These are phyloP conservation scores for Octomys mimax DNA, from an alignment of 2,797 vertebrate species.

Conservation along the genomic window DNA sequence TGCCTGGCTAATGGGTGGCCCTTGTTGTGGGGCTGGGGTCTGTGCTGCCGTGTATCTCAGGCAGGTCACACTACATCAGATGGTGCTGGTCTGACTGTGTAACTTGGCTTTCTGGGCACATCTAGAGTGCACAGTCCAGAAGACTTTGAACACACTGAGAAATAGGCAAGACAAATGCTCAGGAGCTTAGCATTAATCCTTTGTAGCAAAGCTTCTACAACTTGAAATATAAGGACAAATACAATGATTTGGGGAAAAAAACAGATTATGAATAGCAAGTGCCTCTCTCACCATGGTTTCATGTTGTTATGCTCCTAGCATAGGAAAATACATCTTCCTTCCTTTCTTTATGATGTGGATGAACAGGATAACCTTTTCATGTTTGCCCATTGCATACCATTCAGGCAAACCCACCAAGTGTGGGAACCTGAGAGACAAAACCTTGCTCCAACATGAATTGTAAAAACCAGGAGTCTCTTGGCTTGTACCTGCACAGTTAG, in stretches of 20 bases:
- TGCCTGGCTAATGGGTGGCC: not conserved
- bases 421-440: constrained; percentile 28
- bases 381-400: not conserved
- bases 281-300: not conserved
- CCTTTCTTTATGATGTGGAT: not conserved
- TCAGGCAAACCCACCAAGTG: constrained; percentile 30
- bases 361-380: not conserved
- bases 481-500: not conserved
- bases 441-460: constrained; percentile 5
- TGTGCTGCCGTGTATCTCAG: not conserved
- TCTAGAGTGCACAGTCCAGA: not conserved
- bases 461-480: not conserved
- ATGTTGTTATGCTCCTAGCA: not conserved
- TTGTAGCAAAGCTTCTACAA: not conserved
- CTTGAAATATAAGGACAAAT: not conserved
- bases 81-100: not conserved
- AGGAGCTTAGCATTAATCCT: not conserved
- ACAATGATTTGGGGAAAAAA: not conserved
- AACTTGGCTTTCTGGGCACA: not conserved
- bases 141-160: not conserved
- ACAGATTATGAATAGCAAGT: not conserved
- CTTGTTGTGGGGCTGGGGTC: not conserved
- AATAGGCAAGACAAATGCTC: not conserved
- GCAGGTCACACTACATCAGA: not conserved
- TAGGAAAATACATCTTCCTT: not conserved